Percentiles rank a stretch among this genome's conserved stretches.
These are phyloP conservation scores for Lasius fuliginosus DNA, from an alignment of 2,888 invertebrate species.

Conservation along the genomic window DNA sequence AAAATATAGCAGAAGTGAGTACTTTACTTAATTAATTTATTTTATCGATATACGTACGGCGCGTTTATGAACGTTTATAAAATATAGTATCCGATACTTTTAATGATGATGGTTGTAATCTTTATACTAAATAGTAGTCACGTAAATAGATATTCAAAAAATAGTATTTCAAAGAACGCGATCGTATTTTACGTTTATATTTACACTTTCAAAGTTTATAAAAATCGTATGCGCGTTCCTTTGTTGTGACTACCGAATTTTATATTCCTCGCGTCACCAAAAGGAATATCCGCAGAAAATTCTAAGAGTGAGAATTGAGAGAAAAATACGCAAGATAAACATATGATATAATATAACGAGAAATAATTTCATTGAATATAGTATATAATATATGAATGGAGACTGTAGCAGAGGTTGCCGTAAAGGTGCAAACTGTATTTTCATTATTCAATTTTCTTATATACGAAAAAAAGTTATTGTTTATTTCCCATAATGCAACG, in stretches of 20 bases:
- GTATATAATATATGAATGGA: slow-evolving; percentile 18
- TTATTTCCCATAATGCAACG: not conserved
- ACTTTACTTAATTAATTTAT: not conserved
- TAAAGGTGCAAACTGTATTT: slow-evolving; percentile 5
- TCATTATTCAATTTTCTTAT: slow-evolving; percentile 13
- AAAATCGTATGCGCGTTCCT: not conserved
- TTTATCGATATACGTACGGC: not conserved
- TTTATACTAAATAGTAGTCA: not conserved
- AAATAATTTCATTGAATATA: slow-evolving; percentile 4
- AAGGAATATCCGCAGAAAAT: not conserved
- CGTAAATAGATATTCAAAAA: not conserved
- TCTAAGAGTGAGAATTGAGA: not conserved
- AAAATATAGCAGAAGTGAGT: not conserved
- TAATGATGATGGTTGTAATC: not conserved
- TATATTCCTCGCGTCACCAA: not conserved
- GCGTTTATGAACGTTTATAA: not conserved
- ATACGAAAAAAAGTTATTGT: not conserved
- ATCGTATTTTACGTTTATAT: not conserved
- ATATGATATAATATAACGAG: not conserved
- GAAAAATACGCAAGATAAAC: not conserved
- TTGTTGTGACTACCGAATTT: slow-evolving; percentile 1
- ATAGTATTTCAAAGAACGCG: not conserved
- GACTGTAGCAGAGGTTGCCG: slow-evolving; percentile 2
- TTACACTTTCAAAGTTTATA: not conserved
- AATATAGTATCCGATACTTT: not conserved